Evolutionary conservation across 2,888 invertebrate genomes (phyloP), one percentile per base, ranked within the genome.

Genomic region (Lithosia quadra): DNA sequence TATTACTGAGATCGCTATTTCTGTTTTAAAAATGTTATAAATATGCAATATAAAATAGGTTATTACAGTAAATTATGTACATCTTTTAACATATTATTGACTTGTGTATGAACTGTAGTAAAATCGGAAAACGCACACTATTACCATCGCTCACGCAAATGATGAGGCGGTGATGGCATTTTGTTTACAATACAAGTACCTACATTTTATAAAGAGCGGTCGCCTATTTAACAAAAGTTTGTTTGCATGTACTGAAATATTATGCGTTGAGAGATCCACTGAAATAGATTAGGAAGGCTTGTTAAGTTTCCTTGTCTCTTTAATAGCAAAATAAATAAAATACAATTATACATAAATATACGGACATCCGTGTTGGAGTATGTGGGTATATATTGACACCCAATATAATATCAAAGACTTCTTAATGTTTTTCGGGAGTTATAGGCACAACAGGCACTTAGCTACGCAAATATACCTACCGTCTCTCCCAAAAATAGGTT

Each of bases 121-220:
- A 55, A 56, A n/a, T 21, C 13, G 18, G 13, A 24, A 62, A 49
- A 1, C 34, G 8, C 10, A 13, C 13, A 43, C 2, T 39, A n/a
- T 60, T 21, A 43, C 49, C 22, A 36, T 36, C 24, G 39, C 39
- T 62, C 22, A 22, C 43, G 49, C n/a, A 24, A 43, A 49, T 62
- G 61, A 62, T 62, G 43, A 18, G n/a, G 28, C 24, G 61, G 22
- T 62, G 61, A 62, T 43, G 24, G 43, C 24, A 60, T 60, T 24
- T 61, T 56, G 56, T 56, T 56, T 56, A 56, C 24, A 15, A 22
- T 24, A 24, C 15, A 56, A 56, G 56, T 56, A 56, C 22, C 56
- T 56, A 56, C 24, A 56, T 56, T 15, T 56, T 24, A 56, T 56
- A 56, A 56, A 56, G 56, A 56, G 56, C 24, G 56, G 56, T 56